Percentiles rank a stretch among this genome's conserved stretches.
phyloP scores from a whole-genome alignment of 2,797 vertebrate genomes.

The Neomorphus geoffroyi region DNA sequence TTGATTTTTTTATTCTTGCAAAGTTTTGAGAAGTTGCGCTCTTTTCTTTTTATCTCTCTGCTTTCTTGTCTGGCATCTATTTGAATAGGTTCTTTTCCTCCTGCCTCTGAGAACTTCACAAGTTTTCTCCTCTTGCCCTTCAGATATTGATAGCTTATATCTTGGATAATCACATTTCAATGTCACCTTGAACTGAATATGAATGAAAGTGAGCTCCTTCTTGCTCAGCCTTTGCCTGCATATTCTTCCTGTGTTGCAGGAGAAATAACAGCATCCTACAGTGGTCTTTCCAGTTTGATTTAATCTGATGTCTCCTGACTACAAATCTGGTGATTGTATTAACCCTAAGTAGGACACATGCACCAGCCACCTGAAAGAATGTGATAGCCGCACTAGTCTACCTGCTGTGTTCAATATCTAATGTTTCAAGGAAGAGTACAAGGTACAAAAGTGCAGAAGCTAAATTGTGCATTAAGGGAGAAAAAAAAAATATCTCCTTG shows the following conservation, averaged over 20 bases:
- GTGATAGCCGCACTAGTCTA: not conserved
- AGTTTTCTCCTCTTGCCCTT: constrained; percentile 2
- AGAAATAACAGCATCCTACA: not conserved
- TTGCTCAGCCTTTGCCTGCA: not conserved
- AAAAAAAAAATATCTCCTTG: not conserved
- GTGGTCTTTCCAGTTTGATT: not conserved
- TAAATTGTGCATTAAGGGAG: not conserved
- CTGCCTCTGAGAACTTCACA: not conserved
- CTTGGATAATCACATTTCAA: constrained; percentile 16
- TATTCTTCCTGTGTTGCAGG: not conserved
- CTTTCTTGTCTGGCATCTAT: not conserved
- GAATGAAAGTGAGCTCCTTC: not conserved
- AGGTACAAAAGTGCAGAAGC: not conserved
- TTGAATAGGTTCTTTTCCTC: not conserved
- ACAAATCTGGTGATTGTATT: not conserved
- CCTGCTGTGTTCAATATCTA: not conserved
- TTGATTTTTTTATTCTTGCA: not conserved
- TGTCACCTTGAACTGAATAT: constrained; percentile 11
- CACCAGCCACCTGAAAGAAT: not conserved
- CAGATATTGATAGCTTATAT: not conserved
- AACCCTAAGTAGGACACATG: not conserved
- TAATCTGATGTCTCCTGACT: not conserved
- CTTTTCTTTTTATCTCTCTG: not conserved
- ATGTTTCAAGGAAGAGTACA: not conserved
- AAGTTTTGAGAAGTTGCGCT: not conserved